These are phyloP conservation scores for Onychomys leucogaster DNA, from an alignment of 2,797 vertebrate species.

Conservation along the genomic window DNA sequence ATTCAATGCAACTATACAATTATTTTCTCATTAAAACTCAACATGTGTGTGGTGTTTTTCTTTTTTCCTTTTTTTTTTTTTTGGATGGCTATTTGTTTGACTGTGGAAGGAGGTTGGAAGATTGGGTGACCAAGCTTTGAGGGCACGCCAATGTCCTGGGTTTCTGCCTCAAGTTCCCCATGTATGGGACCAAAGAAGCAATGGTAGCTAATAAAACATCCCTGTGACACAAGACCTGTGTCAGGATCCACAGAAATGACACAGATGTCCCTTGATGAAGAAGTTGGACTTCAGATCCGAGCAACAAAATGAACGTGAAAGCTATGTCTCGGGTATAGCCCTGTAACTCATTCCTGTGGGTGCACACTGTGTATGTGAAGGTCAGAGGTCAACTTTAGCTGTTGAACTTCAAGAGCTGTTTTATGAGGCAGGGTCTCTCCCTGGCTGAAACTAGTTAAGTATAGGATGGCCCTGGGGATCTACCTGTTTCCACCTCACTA, in stretches of 20 bases:
- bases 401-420: not conserved
- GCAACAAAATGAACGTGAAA: not conserved
- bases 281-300: not conserved
- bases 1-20: constrained; percentile 94
- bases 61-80: constrained; percentile 85
- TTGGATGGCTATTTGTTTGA: constrained; percentile 28
- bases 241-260: not conserved
- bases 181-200: not conserved
- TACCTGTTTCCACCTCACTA: not conserved
- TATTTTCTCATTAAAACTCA: constrained; percentile 99
- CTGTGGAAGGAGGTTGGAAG: not conserved
- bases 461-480: not conserved
- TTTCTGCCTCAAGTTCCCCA: not conserved
- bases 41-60: constrained; percentile 85
- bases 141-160: fast-evolving
- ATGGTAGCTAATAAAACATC: not conserved
- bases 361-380: not conserved
- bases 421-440: not conserved
- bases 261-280: not conserved
- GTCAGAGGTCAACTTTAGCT: too few species aligned
- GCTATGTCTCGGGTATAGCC: not conserved
- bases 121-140: fast-evolving
- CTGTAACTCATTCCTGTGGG: not conserved
- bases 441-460: too few species aligned
- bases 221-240: too few species aligned